Percentiles rank a stretch among this genome's conserved stretches.
Evolutionary conservation across 1,140 invertebrate genomes (phyloP).

Genomic region (Patella vulgata): DNA sequence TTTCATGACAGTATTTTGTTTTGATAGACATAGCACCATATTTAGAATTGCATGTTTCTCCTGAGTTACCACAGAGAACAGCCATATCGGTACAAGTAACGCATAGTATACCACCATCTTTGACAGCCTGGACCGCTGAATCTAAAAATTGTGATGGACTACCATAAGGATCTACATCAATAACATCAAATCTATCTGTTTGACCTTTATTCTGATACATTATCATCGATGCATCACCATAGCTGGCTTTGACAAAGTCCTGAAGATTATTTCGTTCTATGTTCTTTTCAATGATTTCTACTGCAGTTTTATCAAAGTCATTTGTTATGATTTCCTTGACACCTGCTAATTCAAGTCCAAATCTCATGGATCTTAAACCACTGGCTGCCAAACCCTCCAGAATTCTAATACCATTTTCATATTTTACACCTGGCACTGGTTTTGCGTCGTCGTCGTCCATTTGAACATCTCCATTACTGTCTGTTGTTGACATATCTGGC

Average conservation of each 20-base stretch:
- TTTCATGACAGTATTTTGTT: conserved; percentile 93
- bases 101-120: conserved; percentile 75
- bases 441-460: neutral
- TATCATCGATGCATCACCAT: conserved; percentile 60
- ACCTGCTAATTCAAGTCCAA: conserved; percentile 91
- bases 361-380: conserved; percentile 93
- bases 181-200: conserved; percentile 82
- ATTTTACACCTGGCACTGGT: conserved; percentile 22
- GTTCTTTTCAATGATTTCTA: conserved; percentile 87
- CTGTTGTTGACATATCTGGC: conserved; percentile 4
- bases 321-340: conserved; percentile 90
- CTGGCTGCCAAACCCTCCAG: conserved; percentile 96
- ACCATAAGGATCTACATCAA: conserved; percentile 98
- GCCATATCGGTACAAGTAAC: conserved; percentile 99
- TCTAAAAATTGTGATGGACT: conserved; percentile 94
- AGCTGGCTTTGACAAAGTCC: conserved; percentile 75
- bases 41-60: conserved; percentile 93
- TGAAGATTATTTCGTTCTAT: conserved; percentile 81
- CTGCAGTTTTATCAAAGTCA: conserved; percentile 89
- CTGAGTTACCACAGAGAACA: conserved; percentile 92
- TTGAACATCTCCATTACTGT: neutral
- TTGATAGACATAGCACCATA: conserved; percentile 92
- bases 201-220: conserved; percentile 75
- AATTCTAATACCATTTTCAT: conserved; percentile 68
- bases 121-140: conserved; percentile 78